Evolutionary conservation across 1,140 invertebrate species (phyloP).

Genomic region (Protaetia brevitarsis): DNA sequence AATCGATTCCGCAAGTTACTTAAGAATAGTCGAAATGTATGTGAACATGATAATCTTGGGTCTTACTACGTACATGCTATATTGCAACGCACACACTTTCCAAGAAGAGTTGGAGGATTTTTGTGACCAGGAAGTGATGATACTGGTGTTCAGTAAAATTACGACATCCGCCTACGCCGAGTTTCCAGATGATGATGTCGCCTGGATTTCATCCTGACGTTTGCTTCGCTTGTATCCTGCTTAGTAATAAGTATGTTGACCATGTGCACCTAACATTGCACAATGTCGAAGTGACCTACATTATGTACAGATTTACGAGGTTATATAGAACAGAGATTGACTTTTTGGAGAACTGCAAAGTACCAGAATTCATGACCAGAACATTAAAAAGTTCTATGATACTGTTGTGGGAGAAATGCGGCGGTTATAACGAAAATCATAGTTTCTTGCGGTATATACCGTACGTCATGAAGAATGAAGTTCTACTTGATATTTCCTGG

Average conservation of each 20-base stretch:
- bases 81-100: not conserved
- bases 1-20: not conserved
- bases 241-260: not conserved
- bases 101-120: not conserved
- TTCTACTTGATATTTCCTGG: conserved; percentile 17
- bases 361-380: not conserved
- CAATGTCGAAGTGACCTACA: not conserved
- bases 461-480: not conserved
- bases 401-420: not conserved
- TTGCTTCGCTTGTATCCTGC: not conserved
- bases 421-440: conserved; percentile 6
- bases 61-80: not conserved
- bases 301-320: not conserved
- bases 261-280: not conserved
- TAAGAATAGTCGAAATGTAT: not conserved
- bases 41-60: not conserved
- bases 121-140: not conserved
- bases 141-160: not conserved
- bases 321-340: not conserved
- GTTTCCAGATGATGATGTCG: not conserved
- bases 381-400: not conserved
- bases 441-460: not conserved
- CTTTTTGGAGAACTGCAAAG: not conserved
- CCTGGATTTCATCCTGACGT: not conserved
- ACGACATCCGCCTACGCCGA: not conserved